Evolutionary conservation across 2,888 invertebrate species (phyloP).

Genomic region (Macrostomum cliftonense): DNA sequence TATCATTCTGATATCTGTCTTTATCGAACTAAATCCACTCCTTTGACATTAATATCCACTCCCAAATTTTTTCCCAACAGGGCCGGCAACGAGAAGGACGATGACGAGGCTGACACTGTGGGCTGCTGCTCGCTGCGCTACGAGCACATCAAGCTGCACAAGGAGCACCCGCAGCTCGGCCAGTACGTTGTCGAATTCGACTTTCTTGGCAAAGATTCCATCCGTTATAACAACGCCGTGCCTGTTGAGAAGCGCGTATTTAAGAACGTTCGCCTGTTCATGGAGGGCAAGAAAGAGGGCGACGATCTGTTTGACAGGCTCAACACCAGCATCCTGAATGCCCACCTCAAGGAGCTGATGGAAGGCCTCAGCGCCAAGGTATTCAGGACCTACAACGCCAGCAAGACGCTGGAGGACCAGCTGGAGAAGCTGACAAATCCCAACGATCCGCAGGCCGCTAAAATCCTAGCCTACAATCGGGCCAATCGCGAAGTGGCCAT

Average conservation of each 20-base stretch:
- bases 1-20: not conserved
- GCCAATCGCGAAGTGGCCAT: slow-evolving; percentile 95
- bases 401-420: slow-evolving; percentile 89
- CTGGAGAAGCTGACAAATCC: slow-evolving; percentile 69
- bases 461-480: slow-evolving; percentile 76
- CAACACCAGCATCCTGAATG: slow-evolving; percentile 83
- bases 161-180: slow-evolving; percentile 24
- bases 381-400: slow-evolving; percentile 99
- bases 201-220: slow-evolving; percentile 57
- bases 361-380: slow-evolving; percentile 93
- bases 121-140: slow-evolving; percentile 93
- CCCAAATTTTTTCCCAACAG: slow-evolving; percentile 39
- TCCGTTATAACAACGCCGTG: slow-evolving; percentile 72
- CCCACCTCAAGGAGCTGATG: slow-evolving; percentile 91
- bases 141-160: slow-evolving; percentile 77
- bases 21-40: not conserved
- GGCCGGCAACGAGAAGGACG: slow-evolving; percentile 97
- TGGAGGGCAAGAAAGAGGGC: slow-evolving; percentile 77
- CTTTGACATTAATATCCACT: not conserved
- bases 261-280: slow-evolving; percentile 86
- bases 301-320: slow-evolving; percentile 95
- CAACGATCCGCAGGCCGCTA: slow-evolving; percentile 37
- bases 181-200: slow-evolving; percentile 82
- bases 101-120: slow-evolving; percentile 96
- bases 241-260: slow-evolving; percentile 92